phyloP scores from a whole-genome alignment of 2,888 invertebrate species.

The Polymixis lichenea region DNA sequence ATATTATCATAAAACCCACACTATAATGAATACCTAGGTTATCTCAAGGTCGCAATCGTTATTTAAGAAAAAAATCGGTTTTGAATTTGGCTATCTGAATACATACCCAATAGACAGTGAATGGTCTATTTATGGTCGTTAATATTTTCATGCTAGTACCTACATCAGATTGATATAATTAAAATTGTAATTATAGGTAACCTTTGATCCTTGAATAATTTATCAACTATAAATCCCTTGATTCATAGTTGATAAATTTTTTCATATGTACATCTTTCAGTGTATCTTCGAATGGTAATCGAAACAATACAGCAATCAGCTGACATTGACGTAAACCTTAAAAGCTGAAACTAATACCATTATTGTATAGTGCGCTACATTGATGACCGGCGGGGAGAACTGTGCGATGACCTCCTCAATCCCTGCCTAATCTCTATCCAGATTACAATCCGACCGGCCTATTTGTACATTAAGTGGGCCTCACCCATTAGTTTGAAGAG shows the following conservation, averaged over 20 bases:
- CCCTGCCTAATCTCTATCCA: conserved; percentile 74
- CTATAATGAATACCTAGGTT: too few relatives aligned
- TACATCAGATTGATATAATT: not conserved
- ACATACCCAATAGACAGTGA: too few relatives aligned
- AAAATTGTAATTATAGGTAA: not conserved
- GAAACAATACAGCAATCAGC: conserved; percentile 30
- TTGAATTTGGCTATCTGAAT: too few relatives aligned
- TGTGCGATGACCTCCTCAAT: conserved; percentile 72
- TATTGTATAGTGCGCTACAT: conserved; percentile 47
- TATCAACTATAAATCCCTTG: too few relatives aligned
- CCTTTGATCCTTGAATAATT: too few relatives aligned
- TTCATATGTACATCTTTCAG: too few relatives aligned
- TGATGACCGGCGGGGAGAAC: conserved; percentile 57
- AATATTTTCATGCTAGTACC: not conserved
- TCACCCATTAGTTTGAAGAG: conserved; percentile 79
- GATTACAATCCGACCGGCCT: conserved; percentile 77
- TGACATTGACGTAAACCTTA: conserved; percentile 34
- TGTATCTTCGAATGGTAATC: not conserved
- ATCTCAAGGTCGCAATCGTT: too few relatives aligned
- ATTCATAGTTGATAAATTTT: too few relatives aligned
- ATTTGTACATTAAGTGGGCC: conserved; percentile 78
- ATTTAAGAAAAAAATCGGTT: too few relatives aligned
- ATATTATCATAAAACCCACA: too few relatives aligned
- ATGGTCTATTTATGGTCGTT: too few relatives aligned
- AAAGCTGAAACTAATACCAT: conserved; percentile 49